Base-by-base conservation (phyloP, 2,113 vertebrate species). In the Alectura lathami region DNA sequence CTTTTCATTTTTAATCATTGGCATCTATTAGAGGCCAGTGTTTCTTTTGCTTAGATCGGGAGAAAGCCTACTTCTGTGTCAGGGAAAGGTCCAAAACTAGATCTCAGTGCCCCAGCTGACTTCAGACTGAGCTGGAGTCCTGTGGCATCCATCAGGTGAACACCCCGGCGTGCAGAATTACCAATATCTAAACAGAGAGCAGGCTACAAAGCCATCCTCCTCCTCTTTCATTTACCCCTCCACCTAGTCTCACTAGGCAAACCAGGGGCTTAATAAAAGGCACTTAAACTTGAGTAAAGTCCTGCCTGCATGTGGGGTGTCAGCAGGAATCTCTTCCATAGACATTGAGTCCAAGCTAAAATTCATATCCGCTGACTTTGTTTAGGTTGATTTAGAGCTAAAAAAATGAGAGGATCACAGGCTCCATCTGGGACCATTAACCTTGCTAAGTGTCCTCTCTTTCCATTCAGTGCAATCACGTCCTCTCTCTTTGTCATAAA, bases 211-310 rank as follows among this genome's bases (percentile, higher is more conserved):
- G 60, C 69, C 74, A 8, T 85, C 60, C 40, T 85, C 67, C 30
- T 86, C 56, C 59, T 89, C 73, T 84, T 86, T 83, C 79, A 75
- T 83, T 93, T 86, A 74, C 26, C 48, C 15, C 40, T 88, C 40
- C 63, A 43, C 53, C 86, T 85, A 54, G 54, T 90, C 86, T 96
- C 83, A 88, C 83, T 89, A 94, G 51, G 63, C 56, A 81, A 83
- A 86, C 3, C 9, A 94, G 80, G 59, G 92, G 77, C 80, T 90
- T 95, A 79, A 91, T 93, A 86, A 91, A 93, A 93, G 80, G 76
- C 69, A 84, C 90, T 94, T 91, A 82, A 88, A 66, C 80, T 93
- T 67, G 83, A 91, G 56, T 85, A 86, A 72, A 89, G 81, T 88
- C 64, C 60, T 83, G 51, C 57, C 64, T 92, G 76, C 69, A 3